A percentile compares a stretch with the other conserved stretches of the same genome.
phyloP scores from a whole-genome alignment of 1,140 invertebrate species.

The Neocloeon triangulifer region DNA sequence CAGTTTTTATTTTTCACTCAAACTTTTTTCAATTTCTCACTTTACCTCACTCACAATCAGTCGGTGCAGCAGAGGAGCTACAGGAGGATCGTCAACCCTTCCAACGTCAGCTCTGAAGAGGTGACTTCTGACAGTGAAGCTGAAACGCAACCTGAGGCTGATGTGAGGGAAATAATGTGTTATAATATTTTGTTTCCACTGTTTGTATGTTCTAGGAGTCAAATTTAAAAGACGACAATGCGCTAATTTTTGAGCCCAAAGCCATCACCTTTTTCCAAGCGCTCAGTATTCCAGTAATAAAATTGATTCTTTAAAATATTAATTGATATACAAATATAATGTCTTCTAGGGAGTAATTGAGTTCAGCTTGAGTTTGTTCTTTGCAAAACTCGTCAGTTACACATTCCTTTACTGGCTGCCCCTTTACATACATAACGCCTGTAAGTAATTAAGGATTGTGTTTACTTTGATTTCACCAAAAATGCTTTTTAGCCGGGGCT shows the following conservation, averaged over 20 bases:
- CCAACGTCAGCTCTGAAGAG: constrained; percentile 6
- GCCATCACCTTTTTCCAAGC: constrained; percentile 62
- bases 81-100: too few relatives aligned
- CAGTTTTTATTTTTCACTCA: too few relatives aligned
- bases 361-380: constrained; percentile 84
- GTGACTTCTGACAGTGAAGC: constrained; percentile 16
- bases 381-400: constrained; percentile 93
- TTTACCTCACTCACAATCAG: too few relatives aligned
- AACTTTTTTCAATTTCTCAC: too few relatives aligned
- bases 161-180: constrained; percentile 13
- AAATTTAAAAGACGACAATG: not conserved
- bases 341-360: constrained; percentile 65
- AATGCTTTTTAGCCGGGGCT: constrained; percentile 37
- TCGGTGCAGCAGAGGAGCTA: too few relatives aligned
- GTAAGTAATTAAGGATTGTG: constrained; percentile 7
- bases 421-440: constrained; percentile 45
- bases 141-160: constrained; percentile 16
- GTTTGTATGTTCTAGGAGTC: not conserved
- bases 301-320: constrained; percentile 2
- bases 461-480: constrained; percentile 7
- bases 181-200: not conserved
- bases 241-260: constrained; percentile 11
- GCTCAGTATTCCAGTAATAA: constrained; percentile 45
- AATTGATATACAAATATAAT: constrained; percentile 1
- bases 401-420: constrained; percentile 95